Base-by-base conservation (phyloP, 2,113 vertebrate species). In the Illadopsis cleaveri region DNA sequence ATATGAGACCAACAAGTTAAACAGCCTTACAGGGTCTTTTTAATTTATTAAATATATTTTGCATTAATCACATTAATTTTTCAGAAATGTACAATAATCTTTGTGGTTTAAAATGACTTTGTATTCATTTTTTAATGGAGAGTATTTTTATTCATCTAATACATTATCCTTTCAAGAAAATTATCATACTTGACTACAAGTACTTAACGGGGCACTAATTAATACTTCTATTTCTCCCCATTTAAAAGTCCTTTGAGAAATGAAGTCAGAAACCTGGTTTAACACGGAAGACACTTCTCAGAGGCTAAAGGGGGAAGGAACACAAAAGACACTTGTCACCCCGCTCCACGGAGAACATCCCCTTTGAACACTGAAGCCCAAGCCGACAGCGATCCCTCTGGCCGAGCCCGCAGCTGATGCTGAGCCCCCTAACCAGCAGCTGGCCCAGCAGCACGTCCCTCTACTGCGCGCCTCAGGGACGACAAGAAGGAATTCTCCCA, bases 151-250 rank as follows among this genome's bases (percentile, higher is more conserved):
- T 95, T 96, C 91, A 82, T 88, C 19, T 54, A 97, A 91, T 92
- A 96, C 90, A 95, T 95, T 96, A 95, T 72, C 89, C 92, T 98
- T 98, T 88, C 94, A 94, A 89, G 88, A 96, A 96, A 97, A 97
- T 95, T 86, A 94, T 22, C 81, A 81, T 90, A 94, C 91, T 97
- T 94, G 89, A 88, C 71, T 94, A 75, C 69, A 91, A 97, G 90
- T 90, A 95, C 93, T 97, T 97, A 97, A 97, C 70, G 66, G 97
- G 86, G 65, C 44, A 31, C 97, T 97, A 97, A 97, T 98, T 97
- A 97, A 94, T 71, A 93, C 72, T 89, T 65, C 62, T 78, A 28
- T 93, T 92, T 86, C n/a, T 73, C 71, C 51, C 51, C 53, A 82
- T 93, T 93, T 95, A 79, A 92, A 97, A 95, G 50, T 96, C 96